Percentiles rank a stretch among this genome's conserved stretches.
These are phyloP conservation scores for Drosophila kikkawai DNA, from an alignment of 1,140 invertebrate species.

Conservation along the genomic window DNA sequence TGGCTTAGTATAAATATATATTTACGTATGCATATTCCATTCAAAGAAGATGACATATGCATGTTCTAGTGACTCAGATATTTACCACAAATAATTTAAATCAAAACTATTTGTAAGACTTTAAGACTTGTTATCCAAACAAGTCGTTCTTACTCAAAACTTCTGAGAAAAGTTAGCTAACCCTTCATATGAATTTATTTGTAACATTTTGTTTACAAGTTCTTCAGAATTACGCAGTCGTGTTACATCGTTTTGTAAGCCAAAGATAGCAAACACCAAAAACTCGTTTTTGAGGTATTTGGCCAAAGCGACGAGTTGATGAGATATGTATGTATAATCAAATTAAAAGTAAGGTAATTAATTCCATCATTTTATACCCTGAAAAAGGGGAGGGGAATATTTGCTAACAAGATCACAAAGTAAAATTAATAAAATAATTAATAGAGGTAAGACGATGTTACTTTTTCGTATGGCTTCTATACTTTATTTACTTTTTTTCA, in stretches of 20 bases:
- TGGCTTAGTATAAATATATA: background rate
- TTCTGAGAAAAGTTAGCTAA: background rate
- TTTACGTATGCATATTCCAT: background rate
- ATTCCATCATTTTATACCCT: background rate
- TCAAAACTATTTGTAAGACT: background rate
- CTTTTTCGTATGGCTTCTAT: no score
- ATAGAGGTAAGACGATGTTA: background rate
- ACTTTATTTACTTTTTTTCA: no score
- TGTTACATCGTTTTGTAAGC: conserved; percentile 14
- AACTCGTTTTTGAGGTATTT: conserved; percentile 16
- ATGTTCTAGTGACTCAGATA: background rate
- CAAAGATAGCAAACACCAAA: background rate
- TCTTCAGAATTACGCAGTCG: background rate
- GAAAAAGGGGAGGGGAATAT: no score
- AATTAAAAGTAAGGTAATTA: conserved; percentile 5
- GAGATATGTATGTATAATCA: background rate
- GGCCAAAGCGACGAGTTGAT: background rate
- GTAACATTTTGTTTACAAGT: background rate
- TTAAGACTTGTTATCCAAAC: no score
- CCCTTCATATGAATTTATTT: conserved; percentile 13
- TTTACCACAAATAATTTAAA: no score
- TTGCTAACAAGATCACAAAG: no score
- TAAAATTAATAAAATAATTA: background rate
- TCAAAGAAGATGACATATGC: background rate
- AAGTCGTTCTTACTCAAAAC: background rate